A percentile compares a stretch with the other conserved stretches of the same genome.
phyloP scores from a whole-genome alignment of 2,797 vertebrate species.

The Peromyscus melanophrys region DNA sequence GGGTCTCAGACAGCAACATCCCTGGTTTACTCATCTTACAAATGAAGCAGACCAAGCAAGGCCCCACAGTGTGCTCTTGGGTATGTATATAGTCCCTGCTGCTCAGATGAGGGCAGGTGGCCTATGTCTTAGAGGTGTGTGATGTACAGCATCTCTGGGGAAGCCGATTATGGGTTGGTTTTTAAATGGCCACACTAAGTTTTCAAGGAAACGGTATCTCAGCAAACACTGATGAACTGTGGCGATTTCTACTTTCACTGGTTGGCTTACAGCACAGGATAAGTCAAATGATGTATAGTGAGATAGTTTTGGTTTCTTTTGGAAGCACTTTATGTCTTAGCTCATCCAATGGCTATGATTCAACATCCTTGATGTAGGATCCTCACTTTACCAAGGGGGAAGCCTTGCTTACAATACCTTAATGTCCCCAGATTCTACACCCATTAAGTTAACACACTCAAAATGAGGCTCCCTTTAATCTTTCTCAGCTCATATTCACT shows the following conservation, averaged over 20 bases:
- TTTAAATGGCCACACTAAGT: neutral
- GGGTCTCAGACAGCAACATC: neutral
- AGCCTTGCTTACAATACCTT: neutral
- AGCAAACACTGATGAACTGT: neutral
- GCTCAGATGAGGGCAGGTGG: rapidly evolving
- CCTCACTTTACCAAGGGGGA: constrained; percentile 39
- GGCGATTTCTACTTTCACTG: neutral
- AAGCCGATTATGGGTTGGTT: neutral
- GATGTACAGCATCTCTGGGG: neutral
- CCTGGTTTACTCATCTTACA: no score
- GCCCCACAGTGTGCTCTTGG: neutral
- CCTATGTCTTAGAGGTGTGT: neutral
- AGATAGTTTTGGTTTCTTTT: neutral
- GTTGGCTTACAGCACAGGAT: neutral
- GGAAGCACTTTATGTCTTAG: rapidly evolving
- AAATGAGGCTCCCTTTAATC: neutral
- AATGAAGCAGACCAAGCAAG: neutral
- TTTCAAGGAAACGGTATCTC: neutral
- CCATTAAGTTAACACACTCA: neutral
- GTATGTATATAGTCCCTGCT: neutral
- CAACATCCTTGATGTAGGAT: neutral
- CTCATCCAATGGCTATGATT: neutral
- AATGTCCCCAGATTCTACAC: rapidly evolving
- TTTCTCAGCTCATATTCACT: neutral
- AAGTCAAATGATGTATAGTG: neutral